Conservation (phyloP, 2,113 vertebrate genomes). For the Oryzias woworae region DNA sequence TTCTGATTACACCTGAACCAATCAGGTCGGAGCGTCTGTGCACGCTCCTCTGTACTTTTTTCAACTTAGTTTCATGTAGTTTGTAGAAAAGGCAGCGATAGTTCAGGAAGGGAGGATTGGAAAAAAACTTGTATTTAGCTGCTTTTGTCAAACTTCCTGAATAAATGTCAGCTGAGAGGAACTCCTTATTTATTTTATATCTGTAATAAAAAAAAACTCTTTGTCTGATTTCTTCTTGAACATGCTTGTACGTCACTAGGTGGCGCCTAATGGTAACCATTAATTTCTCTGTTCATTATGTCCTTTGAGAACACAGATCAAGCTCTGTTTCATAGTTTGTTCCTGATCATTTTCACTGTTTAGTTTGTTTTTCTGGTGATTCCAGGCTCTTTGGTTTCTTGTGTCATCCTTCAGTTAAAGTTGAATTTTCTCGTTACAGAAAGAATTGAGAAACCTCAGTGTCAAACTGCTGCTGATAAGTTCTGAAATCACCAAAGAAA, state of each 20-base stretch:
- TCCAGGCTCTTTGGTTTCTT: too few species aligned
- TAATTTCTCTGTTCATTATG: too few species aligned
- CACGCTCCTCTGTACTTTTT: slow-evolving; percentile 53
- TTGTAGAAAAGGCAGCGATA: slow-evolving; percentile 55
- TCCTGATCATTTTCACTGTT: too few species aligned
- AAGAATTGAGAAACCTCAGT: too few species aligned
- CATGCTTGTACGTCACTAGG: not conserved
- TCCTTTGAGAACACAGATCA: too few species aligned
- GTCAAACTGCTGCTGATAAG: too few species aligned
- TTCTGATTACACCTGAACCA: slow-evolving; percentile 4
- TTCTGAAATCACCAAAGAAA: too few species aligned
- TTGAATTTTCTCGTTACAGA: too few species aligned
- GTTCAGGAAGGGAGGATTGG: slow-evolving; percentile 36
- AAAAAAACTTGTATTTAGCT: slow-evolving; percentile 58
- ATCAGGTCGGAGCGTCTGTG: slow-evolving; percentile 71
- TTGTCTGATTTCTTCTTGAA: slow-evolving; percentile 72
- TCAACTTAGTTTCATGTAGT: slow-evolving; percentile 60
- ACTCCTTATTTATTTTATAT: slow-evolving; percentile 92
- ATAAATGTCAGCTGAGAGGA: slow-evolving; percentile 88
- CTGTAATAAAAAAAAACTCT: slow-evolving; percentile 89
- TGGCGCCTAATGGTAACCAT: too few species aligned
- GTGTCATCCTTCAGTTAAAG: too few species aligned
- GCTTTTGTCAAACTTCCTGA: slow-evolving; percentile 79
- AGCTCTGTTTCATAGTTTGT: too few species aligned
- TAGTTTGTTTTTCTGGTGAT: too few species aligned